Percentiles rank a stretch among this genome's conserved stretches.
phyloP scores from a whole-genome alignment of 2,888 invertebrate species.

The Tachystola acroxantha region DNA sequence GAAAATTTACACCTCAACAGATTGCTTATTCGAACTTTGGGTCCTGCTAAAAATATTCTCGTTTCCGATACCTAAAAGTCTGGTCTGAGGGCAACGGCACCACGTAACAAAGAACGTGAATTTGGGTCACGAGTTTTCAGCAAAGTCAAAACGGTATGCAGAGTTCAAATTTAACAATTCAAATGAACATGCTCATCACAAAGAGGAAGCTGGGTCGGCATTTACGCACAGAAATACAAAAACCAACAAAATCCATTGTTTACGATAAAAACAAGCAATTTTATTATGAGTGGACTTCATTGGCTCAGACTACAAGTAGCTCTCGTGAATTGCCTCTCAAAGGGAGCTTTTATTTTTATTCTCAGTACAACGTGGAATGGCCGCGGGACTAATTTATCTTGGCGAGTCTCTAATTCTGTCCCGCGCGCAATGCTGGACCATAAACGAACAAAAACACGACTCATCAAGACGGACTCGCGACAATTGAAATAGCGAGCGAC shows the following conservation, averaged over 20 bases:
- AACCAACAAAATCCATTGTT: neutral
- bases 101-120: constrained; percentile 44
- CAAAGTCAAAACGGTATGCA: constrained; percentile 29
- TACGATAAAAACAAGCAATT: too few species aligned
- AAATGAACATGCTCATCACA: constrained; percentile 26
- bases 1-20: constrained; percentile 57
- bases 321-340: too few species aligned
- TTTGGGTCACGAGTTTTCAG: constrained; percentile 52
- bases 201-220: constrained; percentile 8
- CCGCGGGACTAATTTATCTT: neutral
- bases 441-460: constrained; percentile 42
- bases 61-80: constrained; percentile 30
- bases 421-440: constrained; percentile 17
- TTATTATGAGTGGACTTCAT: too few species aligned
- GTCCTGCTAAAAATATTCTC: constrained; percentile 51
- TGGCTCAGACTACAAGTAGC: too few species aligned
- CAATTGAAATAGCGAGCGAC: constrained; percentile 55
- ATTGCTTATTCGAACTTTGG: constrained; percentile 35
- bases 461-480: constrained; percentile 49
- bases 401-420: neutral
- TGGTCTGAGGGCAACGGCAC: constrained; percentile 46
- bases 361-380: too few species aligned
- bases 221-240: neutral
- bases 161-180: constrained; percentile 37
- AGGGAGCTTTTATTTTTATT: too few species aligned